Conservation (phyloP, 2,113 vertebrate genomes). For the Limanda limanda region DNA sequence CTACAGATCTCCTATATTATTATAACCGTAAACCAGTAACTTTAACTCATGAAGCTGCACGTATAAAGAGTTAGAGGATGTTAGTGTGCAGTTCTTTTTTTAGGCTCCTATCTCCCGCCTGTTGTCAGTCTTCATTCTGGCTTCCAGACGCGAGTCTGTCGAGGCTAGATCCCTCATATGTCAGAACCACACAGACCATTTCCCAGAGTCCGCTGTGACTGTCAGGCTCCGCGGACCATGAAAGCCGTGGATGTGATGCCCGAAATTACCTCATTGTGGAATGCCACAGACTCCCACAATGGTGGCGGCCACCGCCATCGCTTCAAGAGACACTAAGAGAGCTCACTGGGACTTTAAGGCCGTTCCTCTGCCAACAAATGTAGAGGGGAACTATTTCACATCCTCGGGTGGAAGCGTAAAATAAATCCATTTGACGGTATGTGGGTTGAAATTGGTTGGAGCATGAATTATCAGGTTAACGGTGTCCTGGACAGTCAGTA, state of each 20-base stretch:
- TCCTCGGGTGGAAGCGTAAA: constrained; percentile 25
- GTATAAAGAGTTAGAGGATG: not conserved
- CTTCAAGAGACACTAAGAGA: constrained; percentile 9
- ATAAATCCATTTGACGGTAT: constrained; percentile 46
- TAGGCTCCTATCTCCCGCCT: not conserved
- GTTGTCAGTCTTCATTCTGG: constrained; percentile 51
- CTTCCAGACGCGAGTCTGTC: constrained; percentile 43
- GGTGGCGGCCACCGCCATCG: constrained; percentile 17
- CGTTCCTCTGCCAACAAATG: constrained; percentile 32
- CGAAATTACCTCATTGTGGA: constrained; percentile 59
- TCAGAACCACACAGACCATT: constrained; percentile 61
- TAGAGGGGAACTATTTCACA: not conserved
- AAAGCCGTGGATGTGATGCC: constrained; percentile 54
- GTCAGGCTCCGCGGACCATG: constrained; percentile 63
- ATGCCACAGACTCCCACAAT: constrained; percentile 30
- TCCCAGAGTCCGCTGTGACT: constrained; percentile 57
- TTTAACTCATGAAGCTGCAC: not conserved
- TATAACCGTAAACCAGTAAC: constrained; percentile 7
- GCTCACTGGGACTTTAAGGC: constrained; percentile 21
- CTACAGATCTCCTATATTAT: constrained; percentile 11
- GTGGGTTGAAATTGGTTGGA: constrained; percentile 25
- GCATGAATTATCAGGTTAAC: constrained; percentile 28
- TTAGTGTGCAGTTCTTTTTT: constrained; percentile 13
- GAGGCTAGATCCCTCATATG: constrained; percentile 54
- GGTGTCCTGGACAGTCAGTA: constrained; percentile 16